These are phyloP conservation scores for Cydia pomonella DNA, from an alignment of 1,140 invertebrate genomes.

Conservation along the genomic window DNA sequence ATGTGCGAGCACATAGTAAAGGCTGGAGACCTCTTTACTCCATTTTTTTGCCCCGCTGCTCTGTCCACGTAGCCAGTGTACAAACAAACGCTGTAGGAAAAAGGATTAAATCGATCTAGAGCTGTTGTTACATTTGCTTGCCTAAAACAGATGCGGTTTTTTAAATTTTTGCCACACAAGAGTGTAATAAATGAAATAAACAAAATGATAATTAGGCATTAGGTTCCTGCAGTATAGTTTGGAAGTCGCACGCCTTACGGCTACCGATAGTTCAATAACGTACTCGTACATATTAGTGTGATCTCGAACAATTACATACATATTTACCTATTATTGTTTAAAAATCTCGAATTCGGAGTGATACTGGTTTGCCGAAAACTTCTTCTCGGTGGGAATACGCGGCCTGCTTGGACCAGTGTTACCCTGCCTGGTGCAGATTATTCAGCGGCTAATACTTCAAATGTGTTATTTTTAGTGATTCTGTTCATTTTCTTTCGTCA, in stretches of 20 bases:
- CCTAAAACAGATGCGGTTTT: not conserved
- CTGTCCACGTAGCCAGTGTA: conserved; percentile 32
- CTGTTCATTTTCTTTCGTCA: not conserved
- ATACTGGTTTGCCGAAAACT: no score
- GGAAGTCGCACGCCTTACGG: no score
- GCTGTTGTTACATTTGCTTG: not conserved
- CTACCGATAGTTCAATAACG: no score
- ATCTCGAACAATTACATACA: no score
- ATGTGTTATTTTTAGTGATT: not conserved
- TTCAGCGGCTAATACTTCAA: conserved; percentile 11
- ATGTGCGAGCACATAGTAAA: not conserved
- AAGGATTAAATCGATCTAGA: conserved; percentile 50
- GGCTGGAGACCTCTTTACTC: not conserved
- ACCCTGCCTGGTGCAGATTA: conserved; percentile 38
- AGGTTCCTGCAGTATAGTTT: no score
- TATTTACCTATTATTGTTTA: no score
- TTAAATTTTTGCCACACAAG: not conserved
- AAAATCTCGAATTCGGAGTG: no score
- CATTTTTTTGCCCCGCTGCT: conserved; percentile 32
- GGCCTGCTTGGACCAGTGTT: conserved; percentile 36
- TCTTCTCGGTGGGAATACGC: not conserved
- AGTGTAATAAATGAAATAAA: no score
- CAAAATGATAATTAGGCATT: no score
- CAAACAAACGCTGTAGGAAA: conserved; percentile 43
- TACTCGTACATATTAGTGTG: no score